Conservation (phyloP, 2,888 invertebrate species). For the Apodemia mormo region DNA sequence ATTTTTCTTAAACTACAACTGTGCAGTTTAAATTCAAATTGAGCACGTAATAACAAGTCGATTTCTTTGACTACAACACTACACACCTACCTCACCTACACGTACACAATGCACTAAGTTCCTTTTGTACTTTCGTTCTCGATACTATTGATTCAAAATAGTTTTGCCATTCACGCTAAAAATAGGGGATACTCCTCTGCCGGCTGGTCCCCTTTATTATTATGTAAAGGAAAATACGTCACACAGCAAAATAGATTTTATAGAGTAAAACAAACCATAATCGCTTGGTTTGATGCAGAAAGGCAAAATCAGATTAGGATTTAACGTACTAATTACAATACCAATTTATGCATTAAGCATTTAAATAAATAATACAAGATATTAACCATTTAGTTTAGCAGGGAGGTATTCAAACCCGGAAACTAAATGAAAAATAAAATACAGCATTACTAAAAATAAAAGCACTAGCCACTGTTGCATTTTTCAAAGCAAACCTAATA, state of each 20-base stretch:
- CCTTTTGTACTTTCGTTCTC: constrained; percentile 9
- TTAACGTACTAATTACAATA: too few species aligned
- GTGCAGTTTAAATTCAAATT: neutral
- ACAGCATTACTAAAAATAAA: too few species aligned
- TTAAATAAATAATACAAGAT: too few species aligned
- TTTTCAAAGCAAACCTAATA: too few species aligned
- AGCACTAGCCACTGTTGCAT: too few species aligned
- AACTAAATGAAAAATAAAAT: too few species aligned
- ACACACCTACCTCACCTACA: neutral
- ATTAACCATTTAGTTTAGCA: too few species aligned
- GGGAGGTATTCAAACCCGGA: too few species aligned
- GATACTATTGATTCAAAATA: constrained; percentile 16
- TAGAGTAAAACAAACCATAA: neutral
- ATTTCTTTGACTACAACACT: neutral
- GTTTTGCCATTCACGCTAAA: constrained; percentile 13
- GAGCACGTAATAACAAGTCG: neutral
- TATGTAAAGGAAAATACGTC: neutral
- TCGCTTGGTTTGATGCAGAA: neutral
- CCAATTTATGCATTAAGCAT: too few species aligned
- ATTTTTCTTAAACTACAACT: neutral
- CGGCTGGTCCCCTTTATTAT: neutral
- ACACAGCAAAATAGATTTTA: constrained; percentile 1
- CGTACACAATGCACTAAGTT: neutral
- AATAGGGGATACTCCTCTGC: constrained; percentile 11
- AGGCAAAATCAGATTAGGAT: too few species aligned